Conservation (phyloP, 2,113 vertebrate genomes). For the Uria aalge region DNA sequence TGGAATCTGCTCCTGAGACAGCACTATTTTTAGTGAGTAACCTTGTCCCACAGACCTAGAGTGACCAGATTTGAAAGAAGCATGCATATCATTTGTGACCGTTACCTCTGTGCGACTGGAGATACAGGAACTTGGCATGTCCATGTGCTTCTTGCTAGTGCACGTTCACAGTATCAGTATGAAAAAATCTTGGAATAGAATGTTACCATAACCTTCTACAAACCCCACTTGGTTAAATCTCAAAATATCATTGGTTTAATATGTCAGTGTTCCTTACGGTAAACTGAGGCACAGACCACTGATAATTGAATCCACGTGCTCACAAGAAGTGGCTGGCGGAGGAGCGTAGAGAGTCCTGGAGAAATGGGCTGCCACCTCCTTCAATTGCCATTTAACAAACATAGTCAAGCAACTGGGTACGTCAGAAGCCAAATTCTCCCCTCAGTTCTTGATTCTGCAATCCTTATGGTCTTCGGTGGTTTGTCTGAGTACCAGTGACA, state of each 20-base stretch:
- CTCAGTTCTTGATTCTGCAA: fast-evolving
- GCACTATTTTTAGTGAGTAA: background rate
- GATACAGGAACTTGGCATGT: background rate
- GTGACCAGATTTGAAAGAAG: background rate
- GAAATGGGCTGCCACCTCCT: background rate
- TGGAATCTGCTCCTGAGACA: background rate
- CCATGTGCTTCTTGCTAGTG: fast-evolving
- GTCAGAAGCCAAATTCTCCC: background rate
- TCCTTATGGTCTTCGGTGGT: no score
- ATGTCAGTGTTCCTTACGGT: background rate
- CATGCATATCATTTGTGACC: fast-evolving
- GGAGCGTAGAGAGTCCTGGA: background rate
- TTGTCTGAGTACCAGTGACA: background rate
- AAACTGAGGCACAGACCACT: background rate
- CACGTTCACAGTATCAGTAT: fast-evolving
- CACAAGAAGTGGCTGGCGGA: background rate
- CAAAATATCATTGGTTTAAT: background rate
- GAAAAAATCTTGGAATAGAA: background rate
- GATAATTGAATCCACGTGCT: fast-evolving
- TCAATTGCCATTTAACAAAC: background rate
- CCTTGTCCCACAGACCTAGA: background rate
- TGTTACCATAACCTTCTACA: background rate
- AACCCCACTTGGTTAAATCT: background rate
- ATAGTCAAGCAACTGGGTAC: background rate
- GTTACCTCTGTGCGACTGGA: fast-evolving